Evolutionary conservation across 2,888 invertebrate species (phyloP).

Genomic region (Drosophila paracracens): DNA sequence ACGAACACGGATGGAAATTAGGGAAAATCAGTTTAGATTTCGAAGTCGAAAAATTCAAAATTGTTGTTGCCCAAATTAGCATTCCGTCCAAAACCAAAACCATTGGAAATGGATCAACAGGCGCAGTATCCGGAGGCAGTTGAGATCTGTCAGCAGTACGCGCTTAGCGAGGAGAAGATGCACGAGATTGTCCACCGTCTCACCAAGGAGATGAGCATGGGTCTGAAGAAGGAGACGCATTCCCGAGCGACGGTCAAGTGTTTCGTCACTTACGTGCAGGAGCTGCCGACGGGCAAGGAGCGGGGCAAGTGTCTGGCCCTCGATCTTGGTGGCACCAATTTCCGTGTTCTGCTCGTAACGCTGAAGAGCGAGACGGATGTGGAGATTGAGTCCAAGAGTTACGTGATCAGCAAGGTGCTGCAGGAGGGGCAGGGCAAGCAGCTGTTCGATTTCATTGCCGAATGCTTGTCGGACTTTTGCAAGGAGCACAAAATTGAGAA

Average conservation of each 20-base stretch:
- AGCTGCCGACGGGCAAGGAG: slow-evolving; percentile 96
- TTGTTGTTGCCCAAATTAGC: slow-evolving; percentile 2
- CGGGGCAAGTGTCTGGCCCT: slow-evolving; percentile 96
- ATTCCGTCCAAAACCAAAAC: slow-evolving; percentile 86
- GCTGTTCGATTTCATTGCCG: slow-evolving; percentile 96
- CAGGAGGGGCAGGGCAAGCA: slow-evolving; percentile 95
- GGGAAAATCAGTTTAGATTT: neutral
- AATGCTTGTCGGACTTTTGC: slow-evolving; percentile 94
- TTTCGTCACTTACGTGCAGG: slow-evolving; percentile 96
- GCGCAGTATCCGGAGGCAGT: slow-evolving; percentile 90
- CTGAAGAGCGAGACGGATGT: slow-evolving; percentile 90
- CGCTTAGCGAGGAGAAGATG: slow-evolving; percentile 90
- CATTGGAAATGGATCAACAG: slow-evolving; percentile 89
- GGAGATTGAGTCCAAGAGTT: slow-evolving; percentile 97
- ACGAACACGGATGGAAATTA: too few relatives aligned
- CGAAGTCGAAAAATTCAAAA: slow-evolving; percentile 15
- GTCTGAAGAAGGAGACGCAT: slow-evolving; percentile 91
- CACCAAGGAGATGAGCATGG: slow-evolving; percentile 90
- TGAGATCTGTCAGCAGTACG: slow-evolving; percentile 86
- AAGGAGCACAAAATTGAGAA: slow-evolving; percentile 89
- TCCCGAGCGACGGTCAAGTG: slow-evolving; percentile 93
- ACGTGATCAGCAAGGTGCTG: slow-evolving; percentile 93
- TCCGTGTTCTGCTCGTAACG: slow-evolving; percentile 95
- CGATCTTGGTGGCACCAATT: slow-evolving; percentile 98
- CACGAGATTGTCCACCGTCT: slow-evolving; percentile 90